A percentile compares a stretch with the other conserved stretches of the same genome.
These are phyloP conservation scores for Ferrisia virgata DNA, from an alignment of 2,888 invertebrate species.

Conservation along the genomic window DNA sequence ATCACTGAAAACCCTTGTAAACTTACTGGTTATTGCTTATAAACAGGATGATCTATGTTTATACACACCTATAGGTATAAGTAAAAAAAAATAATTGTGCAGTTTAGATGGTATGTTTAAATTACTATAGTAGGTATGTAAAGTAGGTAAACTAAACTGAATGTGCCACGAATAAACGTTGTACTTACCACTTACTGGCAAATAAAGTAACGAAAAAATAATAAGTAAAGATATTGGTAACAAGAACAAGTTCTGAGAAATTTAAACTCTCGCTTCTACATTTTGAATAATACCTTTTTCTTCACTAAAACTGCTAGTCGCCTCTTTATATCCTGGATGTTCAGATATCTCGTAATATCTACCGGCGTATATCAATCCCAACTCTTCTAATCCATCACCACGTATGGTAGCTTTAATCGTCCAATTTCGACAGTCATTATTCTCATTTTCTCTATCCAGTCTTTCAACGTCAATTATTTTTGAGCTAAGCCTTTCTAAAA, in stretches of 20 bases:
- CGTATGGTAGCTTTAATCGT: slow-evolving; percentile 93
- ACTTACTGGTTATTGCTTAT: too few relatives aligned
- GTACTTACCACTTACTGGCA: neutral
- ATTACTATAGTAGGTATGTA: too few relatives aligned
- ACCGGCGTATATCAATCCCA: slow-evolving; percentile 91
- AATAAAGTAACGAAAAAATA: slow-evolving; percentile 30
- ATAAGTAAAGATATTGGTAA: slow-evolving; percentile 41
- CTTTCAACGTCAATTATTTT: slow-evolving; percentile 92
- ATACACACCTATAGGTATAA: too few relatives aligned
- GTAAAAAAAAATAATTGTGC: neutral
- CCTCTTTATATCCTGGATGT: slow-evolving; percentile 89
- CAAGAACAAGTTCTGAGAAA: slow-evolving; percentile 30
- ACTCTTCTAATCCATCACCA: slow-evolving; percentile 83
- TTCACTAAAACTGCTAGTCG: slow-evolving; percentile 58
- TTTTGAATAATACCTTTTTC: slow-evolving; percentile 42
- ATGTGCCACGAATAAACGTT: neutral
- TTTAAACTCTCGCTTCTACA: slow-evolving; percentile 43
- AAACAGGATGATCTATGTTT: too few relatives aligned
- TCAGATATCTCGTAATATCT: slow-evolving; percentile 94
- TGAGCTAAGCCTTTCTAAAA: slow-evolving; percentile 84
- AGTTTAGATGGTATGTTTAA: neutral
- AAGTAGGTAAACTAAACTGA: too few relatives aligned
- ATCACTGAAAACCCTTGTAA: too few relatives aligned
- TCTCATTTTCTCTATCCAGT: slow-evolving; percentile 85
- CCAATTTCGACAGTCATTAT: slow-evolving; percentile 93